Evolutionary conservation across 2,888 invertebrate species (phyloP).

Genomic region (Imbricaverruca yamaguchii): DNA sequence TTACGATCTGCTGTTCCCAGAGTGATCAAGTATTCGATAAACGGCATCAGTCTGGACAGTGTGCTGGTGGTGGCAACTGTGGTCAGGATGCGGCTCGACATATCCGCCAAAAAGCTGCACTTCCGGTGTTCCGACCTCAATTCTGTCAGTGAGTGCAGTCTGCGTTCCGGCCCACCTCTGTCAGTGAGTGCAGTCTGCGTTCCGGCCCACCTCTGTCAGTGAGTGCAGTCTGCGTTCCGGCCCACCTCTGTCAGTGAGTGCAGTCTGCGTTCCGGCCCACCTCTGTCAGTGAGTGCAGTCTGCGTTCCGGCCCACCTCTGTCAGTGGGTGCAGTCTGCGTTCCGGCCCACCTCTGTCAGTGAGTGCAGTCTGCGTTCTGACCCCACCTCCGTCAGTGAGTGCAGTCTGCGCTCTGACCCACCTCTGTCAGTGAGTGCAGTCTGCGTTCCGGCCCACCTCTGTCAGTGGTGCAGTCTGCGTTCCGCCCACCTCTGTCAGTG

Average conservation of each 20-base stretch:
- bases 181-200: background rate
- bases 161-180: no score
- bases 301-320: no score
- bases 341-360: background rate
- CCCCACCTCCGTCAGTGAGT: no score
- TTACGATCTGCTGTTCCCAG: background rate
- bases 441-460: background rate
- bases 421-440: background rate
- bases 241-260: no score
- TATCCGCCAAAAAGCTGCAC: background rate
- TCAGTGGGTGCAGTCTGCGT: background rate
- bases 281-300: background rate
- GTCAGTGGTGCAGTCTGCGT: no score
- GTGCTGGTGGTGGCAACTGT: conserved; percentile 6
- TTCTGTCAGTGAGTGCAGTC: background rate
- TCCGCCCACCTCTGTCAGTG: conserved; percentile 6
- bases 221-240: background rate
- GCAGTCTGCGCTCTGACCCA: no score
- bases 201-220: background rate
- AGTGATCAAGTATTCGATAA: conserved; percentile 9
- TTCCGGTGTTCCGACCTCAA: background rate
- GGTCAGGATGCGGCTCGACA: conserved; percentile 6
- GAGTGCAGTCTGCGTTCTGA: background rate
- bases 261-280: background rate
- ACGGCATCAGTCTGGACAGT: background rate